A percentile compares a stretch with the other conserved stretches of the same genome.
Conservation (phyloP, 2,888 invertebrate genomes). For the Parnassius smintheus region DNA sequence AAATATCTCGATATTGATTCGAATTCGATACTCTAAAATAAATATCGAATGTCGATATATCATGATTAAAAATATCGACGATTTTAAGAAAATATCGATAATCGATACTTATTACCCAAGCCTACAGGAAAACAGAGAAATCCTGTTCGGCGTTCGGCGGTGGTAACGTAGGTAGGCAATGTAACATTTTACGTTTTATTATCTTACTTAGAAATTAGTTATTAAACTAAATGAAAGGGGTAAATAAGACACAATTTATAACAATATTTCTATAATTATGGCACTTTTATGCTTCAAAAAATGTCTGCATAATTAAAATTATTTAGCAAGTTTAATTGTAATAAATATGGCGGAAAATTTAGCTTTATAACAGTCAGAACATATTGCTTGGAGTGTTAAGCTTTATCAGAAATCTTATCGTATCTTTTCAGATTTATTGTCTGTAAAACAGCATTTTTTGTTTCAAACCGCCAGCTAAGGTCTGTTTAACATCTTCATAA, state of each 20-base stretch:
- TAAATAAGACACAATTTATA: constrained; percentile 46
- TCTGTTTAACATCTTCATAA: background rate
- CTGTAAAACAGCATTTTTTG: constrained; percentile 21
- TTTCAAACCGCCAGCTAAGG: constrained; percentile 29
- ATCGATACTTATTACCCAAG: no score
- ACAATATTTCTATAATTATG: constrained; percentile 66
- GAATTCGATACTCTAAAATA: no score
- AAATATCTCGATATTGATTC: no score
- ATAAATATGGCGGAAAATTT: background rate
- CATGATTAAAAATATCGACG: no score
- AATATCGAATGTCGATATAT: no score
- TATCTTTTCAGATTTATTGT: constrained; percentile 24
- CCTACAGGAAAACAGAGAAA: no score
- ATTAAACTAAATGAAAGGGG: background rate
- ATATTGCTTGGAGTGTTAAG: constrained; percentile 1
- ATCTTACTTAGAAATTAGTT: no score
- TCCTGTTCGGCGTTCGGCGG: no score
- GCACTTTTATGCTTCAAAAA: constrained; percentile 49
- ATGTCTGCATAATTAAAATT: constrained; percentile 15
- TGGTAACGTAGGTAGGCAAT: no score
- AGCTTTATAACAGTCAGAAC: constrained; percentile 7
- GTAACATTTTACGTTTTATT: no score
- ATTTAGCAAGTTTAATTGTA: constrained; percentile 13
- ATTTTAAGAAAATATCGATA: no score
- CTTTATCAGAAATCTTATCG: constrained; percentile 4